Base-by-base conservation (phyloP, 1,140 invertebrate species). In the Druon quercuslanigerum region DNA sequence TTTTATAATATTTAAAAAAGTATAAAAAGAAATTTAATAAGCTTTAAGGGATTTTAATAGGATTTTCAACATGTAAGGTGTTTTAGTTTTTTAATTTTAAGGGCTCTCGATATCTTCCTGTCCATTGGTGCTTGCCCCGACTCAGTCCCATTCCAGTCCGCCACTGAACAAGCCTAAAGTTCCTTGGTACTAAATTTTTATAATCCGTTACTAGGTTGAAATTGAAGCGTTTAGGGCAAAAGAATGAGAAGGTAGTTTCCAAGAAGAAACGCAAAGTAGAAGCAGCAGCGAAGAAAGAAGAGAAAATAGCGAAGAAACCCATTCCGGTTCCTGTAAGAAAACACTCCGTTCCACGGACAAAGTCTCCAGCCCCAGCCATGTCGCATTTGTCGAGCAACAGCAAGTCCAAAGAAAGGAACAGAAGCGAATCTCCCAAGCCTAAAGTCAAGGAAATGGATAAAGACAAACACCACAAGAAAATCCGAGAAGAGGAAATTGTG, bases 191-290 rank as follows among this genome's bases (percentile, higher is more conserved):
- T 46, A 46, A 46, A 46, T 40, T 16, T 40, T 25, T 20, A 4
- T 25, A 13, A 72, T 51, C 57, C 52, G 33, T 73, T 79, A 46
- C 14, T 73, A 90, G 89, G 78, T 81, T 91, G 14, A 91, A 92
- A 50, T 75, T 92, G 19, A 92, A 91, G 75, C 85, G 89, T 74
- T 72, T 92, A 60, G 85, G 84, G 57, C 82, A 86, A 13, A 90
- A 90, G 76, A 88, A 77, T 74, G 91, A 92, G 1, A 91, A 90
- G 73, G 66, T 85, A 11, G n/a, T 82, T 0, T 56, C 76, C 8
- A 91, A 90, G 54, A 91, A 90, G 75, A 91, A 91, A 78, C 86
- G 89, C 1, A 91, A 90, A 77, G 56, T 91, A n/a, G 90, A 91
- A 12, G 74, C 57, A 50, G 78, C 82, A 3, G 56, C 80, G 0